Evolutionary conservation across 2,888 invertebrate species (phyloP).

Genomic region (Parnassius glacialis): DNA sequence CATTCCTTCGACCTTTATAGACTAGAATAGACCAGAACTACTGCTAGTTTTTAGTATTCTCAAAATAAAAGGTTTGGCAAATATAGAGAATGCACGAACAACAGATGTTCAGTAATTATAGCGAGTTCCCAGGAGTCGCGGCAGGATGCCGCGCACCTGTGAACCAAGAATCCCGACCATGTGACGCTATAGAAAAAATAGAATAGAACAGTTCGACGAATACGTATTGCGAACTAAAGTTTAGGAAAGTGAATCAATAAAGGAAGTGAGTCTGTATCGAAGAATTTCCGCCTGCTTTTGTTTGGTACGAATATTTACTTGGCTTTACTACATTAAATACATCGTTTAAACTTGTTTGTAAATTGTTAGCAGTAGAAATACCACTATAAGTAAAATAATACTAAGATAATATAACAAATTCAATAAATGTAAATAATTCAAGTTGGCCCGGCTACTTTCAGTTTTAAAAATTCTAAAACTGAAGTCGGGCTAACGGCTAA

Average conservation of each 20-base stretch:
- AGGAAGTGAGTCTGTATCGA: conserved; percentile 15
- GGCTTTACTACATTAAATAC: no score
- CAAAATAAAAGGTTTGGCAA: conserved; percentile 6
- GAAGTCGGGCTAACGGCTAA: no score
- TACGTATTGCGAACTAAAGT: conserved; percentile 20
- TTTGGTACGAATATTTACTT: no score
- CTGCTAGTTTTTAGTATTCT: conserved; percentile 9
- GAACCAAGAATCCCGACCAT: conserved; percentile 48
- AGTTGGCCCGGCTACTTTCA: no score
- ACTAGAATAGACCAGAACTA: no score
- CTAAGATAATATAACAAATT: no score
- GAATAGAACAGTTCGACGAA: conserved; percentile 28
- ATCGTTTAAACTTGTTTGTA: no score
- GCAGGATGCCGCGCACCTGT: conserved; percentile 77
- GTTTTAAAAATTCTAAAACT: no score
- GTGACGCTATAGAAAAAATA: conserved; percentile 54
- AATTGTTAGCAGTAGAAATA: no score
- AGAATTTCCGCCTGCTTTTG: conserved; percentile 10
- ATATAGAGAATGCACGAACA: conserved; percentile 31
- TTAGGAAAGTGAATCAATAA: conserved; percentile 5
- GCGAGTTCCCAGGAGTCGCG: conserved; percentile 51
- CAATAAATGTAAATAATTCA: no score
- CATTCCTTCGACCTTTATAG: no score
- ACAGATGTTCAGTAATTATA: conserved; percentile 71
- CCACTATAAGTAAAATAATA: no score